phyloP scores from a whole-genome alignment of 2,888 invertebrate species.

The Cristatella mucedo region DNA sequence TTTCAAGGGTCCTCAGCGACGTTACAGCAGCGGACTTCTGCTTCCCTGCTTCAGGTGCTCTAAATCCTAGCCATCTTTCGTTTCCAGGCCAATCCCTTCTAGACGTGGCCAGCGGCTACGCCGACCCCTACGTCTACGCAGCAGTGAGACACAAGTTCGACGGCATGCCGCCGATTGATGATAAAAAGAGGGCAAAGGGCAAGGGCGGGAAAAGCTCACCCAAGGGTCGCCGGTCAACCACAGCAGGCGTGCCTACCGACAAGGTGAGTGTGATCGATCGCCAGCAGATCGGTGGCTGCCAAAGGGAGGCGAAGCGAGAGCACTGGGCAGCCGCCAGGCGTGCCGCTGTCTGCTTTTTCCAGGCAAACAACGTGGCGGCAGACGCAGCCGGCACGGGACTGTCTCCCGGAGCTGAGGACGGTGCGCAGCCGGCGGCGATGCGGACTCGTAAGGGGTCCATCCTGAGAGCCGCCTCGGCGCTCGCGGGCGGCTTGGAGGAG shows the following conservation, averaged over 20 bases:
- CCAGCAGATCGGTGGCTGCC: too few species aligned
- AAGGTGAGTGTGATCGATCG: too few species aligned
- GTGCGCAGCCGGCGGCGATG: background rate
- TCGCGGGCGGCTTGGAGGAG: conserved; percentile 31
- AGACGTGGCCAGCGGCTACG: conserved; percentile 31
- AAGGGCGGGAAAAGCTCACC: conserved; percentile 16
- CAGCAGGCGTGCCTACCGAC: too few species aligned
- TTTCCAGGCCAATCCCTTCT: conserved; percentile 28
- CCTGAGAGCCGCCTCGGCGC: conserved; percentile 30
- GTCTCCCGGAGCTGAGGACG: conserved; percentile 14
- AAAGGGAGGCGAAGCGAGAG: too few species aligned
- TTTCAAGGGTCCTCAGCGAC: too few species aligned
- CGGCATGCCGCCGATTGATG: conserved; percentile 23
- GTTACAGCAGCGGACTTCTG: too few species aligned
- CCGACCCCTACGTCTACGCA: conserved; percentile 29
- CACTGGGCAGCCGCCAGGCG: too few species aligned
- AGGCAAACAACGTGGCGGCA: too few species aligned
- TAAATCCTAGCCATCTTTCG: background rate
- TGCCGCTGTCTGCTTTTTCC: too few species aligned
- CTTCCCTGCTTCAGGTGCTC: too few species aligned
- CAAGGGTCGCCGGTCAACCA: conserved; percentile 3
- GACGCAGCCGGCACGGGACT: conserved; percentile 10
- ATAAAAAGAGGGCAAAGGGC: conserved; percentile 21
- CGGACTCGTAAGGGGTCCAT: conserved; percentile 27
- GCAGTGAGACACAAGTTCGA: conserved; percentile 33